A percentile compares a stretch with the other conserved stretches of the same genome.
phyloP scores from a whole-genome alignment of 2,113 vertebrate species.

The Xenopus borealis region DNA sequence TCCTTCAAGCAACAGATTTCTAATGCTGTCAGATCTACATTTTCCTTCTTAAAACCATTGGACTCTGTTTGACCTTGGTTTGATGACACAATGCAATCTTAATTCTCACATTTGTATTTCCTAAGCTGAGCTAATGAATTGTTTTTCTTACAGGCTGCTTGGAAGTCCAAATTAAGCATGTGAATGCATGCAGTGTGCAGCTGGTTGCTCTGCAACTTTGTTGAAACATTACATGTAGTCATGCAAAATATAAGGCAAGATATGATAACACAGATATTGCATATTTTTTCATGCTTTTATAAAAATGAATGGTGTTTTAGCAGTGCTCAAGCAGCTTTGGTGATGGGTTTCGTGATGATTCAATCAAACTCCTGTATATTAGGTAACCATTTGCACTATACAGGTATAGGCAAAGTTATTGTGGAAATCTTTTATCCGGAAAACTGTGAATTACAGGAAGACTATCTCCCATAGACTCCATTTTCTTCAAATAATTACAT shows the following conservation, averaged over 20 bases:
- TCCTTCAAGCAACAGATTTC: constrained; percentile 42
- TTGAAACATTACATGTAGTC: constrained; percentile 25
- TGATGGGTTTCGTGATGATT: no score
- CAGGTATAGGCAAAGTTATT: no score
- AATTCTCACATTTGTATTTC: constrained; percentile 44
- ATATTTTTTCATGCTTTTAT: constrained; percentile 1
- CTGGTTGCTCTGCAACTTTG: constrained; percentile 32
- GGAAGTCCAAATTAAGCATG: constrained; percentile 40
- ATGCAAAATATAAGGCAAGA: neutral
- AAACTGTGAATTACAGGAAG: no score
- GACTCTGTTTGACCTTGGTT: constrained; percentile 45
- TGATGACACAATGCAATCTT: constrained; percentile 42
- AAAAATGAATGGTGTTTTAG: neutral
- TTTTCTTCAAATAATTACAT: no score
- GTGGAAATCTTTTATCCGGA: no score
- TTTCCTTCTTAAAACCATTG: constrained; percentile 38
- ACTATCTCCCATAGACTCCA: no score
- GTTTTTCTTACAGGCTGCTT: constrained; percentile 38
- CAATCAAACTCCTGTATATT: no score
- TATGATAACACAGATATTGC: no score
- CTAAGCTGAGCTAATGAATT: constrained; percentile 45
- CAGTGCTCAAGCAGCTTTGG: neutral
- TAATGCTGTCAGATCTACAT: constrained; percentile 44
- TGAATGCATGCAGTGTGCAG: constrained; percentile 45
- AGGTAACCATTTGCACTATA: no score